Evolutionary conservation across 1,140 invertebrate genomes (phyloP).

Genomic region (Globodera rostochiensis): DNA sequence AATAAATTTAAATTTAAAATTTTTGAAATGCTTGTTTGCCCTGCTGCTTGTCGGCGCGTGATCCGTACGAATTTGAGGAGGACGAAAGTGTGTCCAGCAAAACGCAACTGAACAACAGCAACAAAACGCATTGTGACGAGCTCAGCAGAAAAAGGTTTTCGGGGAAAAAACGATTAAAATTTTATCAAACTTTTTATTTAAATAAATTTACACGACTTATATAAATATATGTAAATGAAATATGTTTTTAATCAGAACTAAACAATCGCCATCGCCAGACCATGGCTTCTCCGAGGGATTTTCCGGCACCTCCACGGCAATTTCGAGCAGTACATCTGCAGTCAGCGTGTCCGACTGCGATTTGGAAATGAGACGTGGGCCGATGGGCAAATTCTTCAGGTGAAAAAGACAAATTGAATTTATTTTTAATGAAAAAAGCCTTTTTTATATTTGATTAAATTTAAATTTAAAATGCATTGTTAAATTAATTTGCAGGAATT

Average conservation of each 20-base stretch:
- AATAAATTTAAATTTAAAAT: not conserved
- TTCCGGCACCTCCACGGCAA: not conserved
- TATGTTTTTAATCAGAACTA: not conserved
- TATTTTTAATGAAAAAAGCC: not conserved
- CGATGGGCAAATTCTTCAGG: slow-evolving; percentile 63
- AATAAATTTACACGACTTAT: not conserved
- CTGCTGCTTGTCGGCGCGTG: slow-evolving; percentile 47
- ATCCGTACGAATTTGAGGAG: slow-evolving; percentile 26
- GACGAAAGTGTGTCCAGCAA: slow-evolving; percentile 29
- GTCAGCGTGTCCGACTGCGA: slow-evolving; percentile 47
- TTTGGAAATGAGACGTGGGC: slow-evolving; percentile 51
- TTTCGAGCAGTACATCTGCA: slow-evolving; percentile 13
- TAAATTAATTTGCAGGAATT: slow-evolving; percentile 50
- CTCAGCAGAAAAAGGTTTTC: not conserved
- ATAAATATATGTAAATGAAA: not conserved
- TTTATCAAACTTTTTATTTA: not conserved
- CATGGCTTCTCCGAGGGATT: slow-evolving; percentile 6
- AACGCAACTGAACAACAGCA: not conserved
- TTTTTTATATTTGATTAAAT: not conserved
- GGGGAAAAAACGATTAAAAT: not conserved
- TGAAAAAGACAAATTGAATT: slow-evolving; percentile 10
- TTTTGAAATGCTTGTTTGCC: slow-evolving; percentile 64
- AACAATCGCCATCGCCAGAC: not conserved
- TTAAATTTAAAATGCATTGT: slow-evolving; percentile 1
- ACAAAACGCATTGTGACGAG: not conserved